phyloP scores from a whole-genome alignment of 2,797 vertebrate genomes.

The Hydrophis major region DNA sequence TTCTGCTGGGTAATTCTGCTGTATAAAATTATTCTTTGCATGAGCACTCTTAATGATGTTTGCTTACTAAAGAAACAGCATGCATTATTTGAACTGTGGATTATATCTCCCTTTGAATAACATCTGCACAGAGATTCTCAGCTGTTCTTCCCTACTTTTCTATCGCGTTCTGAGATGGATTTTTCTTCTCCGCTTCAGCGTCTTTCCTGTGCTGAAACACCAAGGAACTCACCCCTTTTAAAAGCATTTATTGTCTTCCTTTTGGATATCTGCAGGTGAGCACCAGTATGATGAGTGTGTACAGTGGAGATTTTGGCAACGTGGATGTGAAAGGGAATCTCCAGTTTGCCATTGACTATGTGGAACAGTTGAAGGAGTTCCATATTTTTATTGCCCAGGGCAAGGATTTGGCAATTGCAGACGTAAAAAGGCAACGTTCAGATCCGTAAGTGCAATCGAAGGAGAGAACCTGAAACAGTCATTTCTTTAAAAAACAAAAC shows the following conservation, averaged over 20 bases:
- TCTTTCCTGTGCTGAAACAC: not conserved
- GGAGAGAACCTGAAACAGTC: not conserved
- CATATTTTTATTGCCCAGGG: slow-evolving; percentile 91
- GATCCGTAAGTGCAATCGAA: slow-evolving; percentile 83
- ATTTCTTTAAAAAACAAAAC: not conserved
- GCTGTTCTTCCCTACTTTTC: slow-evolving; percentile 28
- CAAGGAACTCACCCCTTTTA: not conserved
- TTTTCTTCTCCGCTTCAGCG: not conserved
- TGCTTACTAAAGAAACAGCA: not conserved
- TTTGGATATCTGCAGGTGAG: slow-evolving; percentile 74
- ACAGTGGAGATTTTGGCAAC: slow-evolving; percentile 78
- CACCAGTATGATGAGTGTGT: slow-evolving; percentile 85
- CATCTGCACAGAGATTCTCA: not conserved
- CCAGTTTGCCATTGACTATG: slow-evolving; percentile 88
- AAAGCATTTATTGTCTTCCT: slow-evolving; percentile 6
- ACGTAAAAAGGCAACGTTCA: slow-evolving; percentile 85
- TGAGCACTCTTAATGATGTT: not conserved
- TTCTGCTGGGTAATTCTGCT: too few relatives aligned
- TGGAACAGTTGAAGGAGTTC: slow-evolving; percentile 85
- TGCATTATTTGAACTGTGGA: not conserved
- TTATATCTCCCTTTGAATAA: not conserved
- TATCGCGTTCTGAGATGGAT: not conserved
- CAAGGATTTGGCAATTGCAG: slow-evolving; percentile 83
- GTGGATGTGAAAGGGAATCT: slow-evolving; percentile 86
- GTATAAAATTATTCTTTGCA: not conserved